Conservation (phyloP, 2,888 invertebrate species). For the Microctonus aethiopoides region DNA sequence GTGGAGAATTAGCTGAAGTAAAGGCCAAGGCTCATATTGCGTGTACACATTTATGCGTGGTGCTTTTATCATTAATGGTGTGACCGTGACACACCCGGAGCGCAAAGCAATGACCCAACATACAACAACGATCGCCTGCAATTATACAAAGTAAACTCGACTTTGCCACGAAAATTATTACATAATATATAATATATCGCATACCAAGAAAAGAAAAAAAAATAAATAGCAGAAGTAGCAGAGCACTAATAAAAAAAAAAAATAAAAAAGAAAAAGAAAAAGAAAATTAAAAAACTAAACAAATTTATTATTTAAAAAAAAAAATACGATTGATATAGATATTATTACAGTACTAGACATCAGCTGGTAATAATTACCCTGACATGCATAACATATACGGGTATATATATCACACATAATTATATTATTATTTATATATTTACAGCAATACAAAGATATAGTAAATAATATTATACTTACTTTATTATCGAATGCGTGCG, state of each 20-base stretch:
- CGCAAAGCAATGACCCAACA: constrained; percentile 35
- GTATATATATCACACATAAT: neutral
- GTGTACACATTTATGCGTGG: constrained; percentile 18
- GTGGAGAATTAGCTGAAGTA: neutral
- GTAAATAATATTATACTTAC: too few relatives aligned
- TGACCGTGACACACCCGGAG: constrained; percentile 38
- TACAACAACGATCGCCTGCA: constrained; percentile 13
- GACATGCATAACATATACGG: neutral
- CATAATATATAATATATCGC: too few relatives aligned
- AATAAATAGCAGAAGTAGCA: too few relatives aligned
- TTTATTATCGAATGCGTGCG: neutral
- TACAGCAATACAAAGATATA: too few relatives aligned
- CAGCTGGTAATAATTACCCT: neutral
- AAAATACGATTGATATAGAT: neutral
- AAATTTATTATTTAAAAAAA: too few relatives aligned
- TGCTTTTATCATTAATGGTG: constrained; percentile 25
- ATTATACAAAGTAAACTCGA: constrained; percentile 8
- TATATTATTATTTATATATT: neutral
- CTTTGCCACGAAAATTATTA: constrained; percentile 2
- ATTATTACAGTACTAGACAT: neutral
- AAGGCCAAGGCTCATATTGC: constrained; percentile 15
- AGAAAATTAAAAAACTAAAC: too few relatives aligned
- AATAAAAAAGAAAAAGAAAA: too few relatives aligned
- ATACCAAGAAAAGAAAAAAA: too few relatives aligned
- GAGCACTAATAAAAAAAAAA: too few relatives aligned